A percentile compares a stretch with the other conserved stretches of the same genome.
phyloP scores from a whole-genome alignment of 2,113 vertebrate genomes.

The Lynx canadensis region DNA sequence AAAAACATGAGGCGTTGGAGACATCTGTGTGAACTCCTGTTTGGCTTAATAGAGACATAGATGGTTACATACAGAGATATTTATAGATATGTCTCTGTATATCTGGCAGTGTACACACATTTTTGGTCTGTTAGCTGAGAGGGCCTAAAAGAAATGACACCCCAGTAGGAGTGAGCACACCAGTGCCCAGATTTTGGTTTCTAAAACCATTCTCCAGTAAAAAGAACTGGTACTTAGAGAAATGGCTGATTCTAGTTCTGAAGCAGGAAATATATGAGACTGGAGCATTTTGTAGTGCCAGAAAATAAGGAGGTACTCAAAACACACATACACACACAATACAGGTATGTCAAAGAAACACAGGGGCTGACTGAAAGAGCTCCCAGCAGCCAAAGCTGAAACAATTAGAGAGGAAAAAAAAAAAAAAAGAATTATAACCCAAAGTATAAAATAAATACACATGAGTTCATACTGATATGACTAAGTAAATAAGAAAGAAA shows the following conservation, averaged over 20 bases:
- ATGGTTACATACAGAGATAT: not conserved
- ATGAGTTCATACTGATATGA: not conserved
- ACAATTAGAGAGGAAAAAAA: not conserved
- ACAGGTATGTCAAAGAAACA: not conserved
- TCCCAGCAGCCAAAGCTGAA: not conserved
- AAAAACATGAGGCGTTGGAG: not conserved
- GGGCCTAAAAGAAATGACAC: not conserved
- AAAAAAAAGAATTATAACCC: not conserved
- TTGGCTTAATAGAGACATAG: not conserved
- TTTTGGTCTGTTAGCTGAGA: not conserved
- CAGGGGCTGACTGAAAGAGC: not conserved
- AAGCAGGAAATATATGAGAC: not conserved
- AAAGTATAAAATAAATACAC: not conserved
- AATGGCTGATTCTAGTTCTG: not conserved
- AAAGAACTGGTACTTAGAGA: not conserved
- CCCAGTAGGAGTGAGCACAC: not conserved
- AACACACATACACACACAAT: not conserved
- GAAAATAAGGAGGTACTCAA: conserved; percentile 2
- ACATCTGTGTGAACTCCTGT: not conserved
- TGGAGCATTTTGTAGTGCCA: not conserved
- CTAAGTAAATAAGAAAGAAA: not conserved
- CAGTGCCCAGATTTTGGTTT: conserved; percentile 4
- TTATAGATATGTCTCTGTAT: not conserved
- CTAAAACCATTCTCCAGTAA: not conserved
- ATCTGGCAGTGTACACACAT: not conserved